These are phyloP conservation scores for Gymnosoma rotundatum DNA, from an alignment of 2,888 invertebrate genomes.

Conservation along the genomic window DNA sequence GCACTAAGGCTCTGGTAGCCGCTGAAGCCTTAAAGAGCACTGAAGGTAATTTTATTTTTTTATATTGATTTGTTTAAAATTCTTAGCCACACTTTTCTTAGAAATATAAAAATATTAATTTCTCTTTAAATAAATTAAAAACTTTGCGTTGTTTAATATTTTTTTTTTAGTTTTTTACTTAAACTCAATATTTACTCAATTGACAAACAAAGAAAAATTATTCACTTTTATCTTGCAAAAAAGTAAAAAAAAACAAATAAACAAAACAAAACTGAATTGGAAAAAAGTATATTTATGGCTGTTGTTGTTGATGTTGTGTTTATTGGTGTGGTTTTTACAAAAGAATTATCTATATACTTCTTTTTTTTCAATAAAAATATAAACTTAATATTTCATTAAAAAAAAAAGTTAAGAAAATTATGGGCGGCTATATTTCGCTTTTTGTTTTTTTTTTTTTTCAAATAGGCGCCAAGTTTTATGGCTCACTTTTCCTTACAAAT, in stretches of 20 bases:
- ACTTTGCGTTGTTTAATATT: not conserved
- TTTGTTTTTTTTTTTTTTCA: constrained; percentile 17
- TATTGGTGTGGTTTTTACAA: constrained; percentile 68
- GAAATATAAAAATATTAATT: constrained; percentile 16
- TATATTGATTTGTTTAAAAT: constrained; percentile 9
- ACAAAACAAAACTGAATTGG: constrained; percentile 47
- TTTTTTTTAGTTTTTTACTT: constrained; percentile 34
- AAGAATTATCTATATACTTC: constrained; percentile 44
- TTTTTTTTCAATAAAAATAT: constrained; percentile 34
- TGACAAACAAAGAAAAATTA: constrained; percentile 62
- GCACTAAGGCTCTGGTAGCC: constrained; percentile 86
- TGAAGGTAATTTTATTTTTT: constrained; percentile 68
- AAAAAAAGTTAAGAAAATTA: constrained; percentile 37
- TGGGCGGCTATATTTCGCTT: constrained; percentile 59
- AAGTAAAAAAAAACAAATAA: not conserved
- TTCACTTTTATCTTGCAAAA: constrained; percentile 62
- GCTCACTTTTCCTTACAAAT: constrained; percentile 34
- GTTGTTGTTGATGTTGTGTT: constrained; percentile 70
- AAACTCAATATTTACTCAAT: constrained; percentile 63
- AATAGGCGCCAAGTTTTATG: constrained; percentile 61
- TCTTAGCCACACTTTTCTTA: constrained; percentile 33
- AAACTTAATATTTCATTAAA: constrained; percentile 17
- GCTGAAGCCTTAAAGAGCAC: constrained; percentile 83
- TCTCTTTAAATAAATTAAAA: constrained; percentile 18
- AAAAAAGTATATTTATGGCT: constrained; percentile 66